A percentile compares a stretch with the other conserved stretches of the same genome.
phyloP scores from a whole-genome alignment of 2,888 invertebrate species.

The Phlogophora meticulosa region DNA sequence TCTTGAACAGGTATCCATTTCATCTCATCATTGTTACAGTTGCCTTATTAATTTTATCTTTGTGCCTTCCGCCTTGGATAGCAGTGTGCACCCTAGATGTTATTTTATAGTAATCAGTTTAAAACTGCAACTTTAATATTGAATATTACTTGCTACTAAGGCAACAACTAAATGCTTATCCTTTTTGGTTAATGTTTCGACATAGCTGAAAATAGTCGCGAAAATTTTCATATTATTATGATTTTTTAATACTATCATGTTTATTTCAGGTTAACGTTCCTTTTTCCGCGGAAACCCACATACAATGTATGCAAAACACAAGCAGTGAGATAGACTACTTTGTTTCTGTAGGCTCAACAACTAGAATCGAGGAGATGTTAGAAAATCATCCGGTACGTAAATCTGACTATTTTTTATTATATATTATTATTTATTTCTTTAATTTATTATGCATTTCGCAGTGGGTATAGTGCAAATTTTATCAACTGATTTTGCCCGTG shows the following conservation, averaged over 20 bases:
- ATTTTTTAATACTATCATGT: not conserved
- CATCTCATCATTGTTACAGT: not conserved
- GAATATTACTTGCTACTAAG: too few species aligned
- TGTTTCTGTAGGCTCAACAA: slow-evolving; percentile 93
- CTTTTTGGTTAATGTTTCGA: not conserved
- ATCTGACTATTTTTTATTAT: not conserved
- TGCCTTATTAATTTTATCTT: slow-evolving; percentile 6
- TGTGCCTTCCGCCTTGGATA: not conserved
- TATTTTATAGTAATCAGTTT: too few species aligned
- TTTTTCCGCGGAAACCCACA: slow-evolving; percentile 93
- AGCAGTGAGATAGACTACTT: slow-evolving; percentile 95
- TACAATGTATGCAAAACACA: slow-evolving; percentile 94
- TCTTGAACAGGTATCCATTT: slow-evolving; percentile 92
- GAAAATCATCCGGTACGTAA: slow-evolving; percentile 88
- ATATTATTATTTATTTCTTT: too few species aligned
- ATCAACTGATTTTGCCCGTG: too few species aligned
- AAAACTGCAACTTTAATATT: too few species aligned
- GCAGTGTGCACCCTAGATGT: too few species aligned
- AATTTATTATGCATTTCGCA: too few species aligned
- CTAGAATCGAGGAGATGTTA: slow-evolving; percentile 88
- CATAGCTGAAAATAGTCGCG: not conserved
- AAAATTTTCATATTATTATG: not conserved
- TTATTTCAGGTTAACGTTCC: slow-evolving; percentile 92
- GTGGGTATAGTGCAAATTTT: too few species aligned
- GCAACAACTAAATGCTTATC: not conserved